Conservation (phyloP, 1,140 invertebrate genomes). For the Popillia japonica region DNA sequence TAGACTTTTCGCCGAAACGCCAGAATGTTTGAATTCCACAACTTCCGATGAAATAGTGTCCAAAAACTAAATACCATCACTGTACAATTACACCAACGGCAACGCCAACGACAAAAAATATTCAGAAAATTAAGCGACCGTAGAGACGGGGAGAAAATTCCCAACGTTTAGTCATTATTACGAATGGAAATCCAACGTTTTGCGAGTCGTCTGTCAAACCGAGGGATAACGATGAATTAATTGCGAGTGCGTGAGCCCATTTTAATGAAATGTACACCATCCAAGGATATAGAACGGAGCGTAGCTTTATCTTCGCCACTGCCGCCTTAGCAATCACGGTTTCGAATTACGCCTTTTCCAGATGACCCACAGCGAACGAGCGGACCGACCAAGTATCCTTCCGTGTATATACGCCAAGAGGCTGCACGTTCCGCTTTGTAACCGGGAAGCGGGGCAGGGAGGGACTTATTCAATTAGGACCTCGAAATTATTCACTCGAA, state of each 20-base stretch:
- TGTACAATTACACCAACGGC: no score
- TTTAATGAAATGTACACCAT: constrained; percentile 31
- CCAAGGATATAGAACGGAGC: no score
- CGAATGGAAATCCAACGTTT: constrained; percentile 19
- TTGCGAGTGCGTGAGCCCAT: constrained; percentile 21
- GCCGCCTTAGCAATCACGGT: not conserved
- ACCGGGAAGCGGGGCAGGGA: not conserved
- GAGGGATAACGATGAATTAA: constrained; percentile 22
- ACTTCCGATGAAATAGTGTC: no score
- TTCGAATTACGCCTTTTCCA: constrained; percentile 17
- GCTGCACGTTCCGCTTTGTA: not conserved
- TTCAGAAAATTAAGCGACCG: no score
- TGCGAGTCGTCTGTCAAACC: constrained; percentile 23
- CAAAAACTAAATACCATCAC: no score
- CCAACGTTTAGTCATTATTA: constrained; percentile 10
- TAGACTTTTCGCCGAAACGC: no score
- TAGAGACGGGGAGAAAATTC: no score
- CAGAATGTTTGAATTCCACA: no score
- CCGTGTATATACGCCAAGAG: not conserved
- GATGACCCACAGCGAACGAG: not conserved
- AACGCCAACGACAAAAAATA: no score
- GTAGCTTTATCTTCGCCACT: not conserved
- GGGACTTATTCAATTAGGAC: constrained; percentile 19
- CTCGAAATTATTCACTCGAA: constrained; percentile 26
- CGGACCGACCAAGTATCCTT: not conserved